Evolutionary conservation across 2,113 vertebrate species (phyloP).

Genomic region (Colinus virginianus): DNA sequence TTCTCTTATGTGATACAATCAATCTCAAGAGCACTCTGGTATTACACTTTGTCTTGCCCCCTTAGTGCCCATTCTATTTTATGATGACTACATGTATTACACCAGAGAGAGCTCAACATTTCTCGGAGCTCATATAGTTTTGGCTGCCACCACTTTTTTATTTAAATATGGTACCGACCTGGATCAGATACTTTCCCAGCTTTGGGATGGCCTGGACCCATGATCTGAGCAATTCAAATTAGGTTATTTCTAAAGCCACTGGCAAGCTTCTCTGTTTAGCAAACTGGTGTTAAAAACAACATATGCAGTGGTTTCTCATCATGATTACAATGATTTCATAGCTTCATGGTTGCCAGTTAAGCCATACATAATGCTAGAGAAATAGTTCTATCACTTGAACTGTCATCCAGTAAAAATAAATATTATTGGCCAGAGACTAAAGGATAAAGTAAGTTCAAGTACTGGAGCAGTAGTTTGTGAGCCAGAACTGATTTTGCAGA

Average conservation of each 20-base stretch:
- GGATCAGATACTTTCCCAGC: not conserved
- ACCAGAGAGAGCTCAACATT: conserved; percentile 29
- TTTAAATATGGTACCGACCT: not conserved
- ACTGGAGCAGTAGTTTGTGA: conserved; percentile 52
- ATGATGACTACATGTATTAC: not conserved
- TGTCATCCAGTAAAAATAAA: conserved; percentile 54
- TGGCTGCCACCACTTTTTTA: not conserved
- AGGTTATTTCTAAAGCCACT: not conserved
- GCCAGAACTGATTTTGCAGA: conserved; percentile 58
- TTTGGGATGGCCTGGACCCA: not conserved
- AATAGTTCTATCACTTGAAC: not conserved
- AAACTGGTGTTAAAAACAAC: not conserved
- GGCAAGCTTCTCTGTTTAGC: conserved; percentile 7
- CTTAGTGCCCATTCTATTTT: conserved; percentile 24
- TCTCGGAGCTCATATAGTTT: not conserved
- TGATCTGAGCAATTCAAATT: not conserved
- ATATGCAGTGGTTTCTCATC: not conserved
- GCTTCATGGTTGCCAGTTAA: not conserved
- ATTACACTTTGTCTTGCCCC: conserved; percentile 19
- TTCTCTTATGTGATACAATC: conserved; percentile 62
- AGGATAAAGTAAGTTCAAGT: conserved; percentile 55
- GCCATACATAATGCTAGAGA: not conserved
- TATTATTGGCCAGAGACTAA: conserved; percentile 25
- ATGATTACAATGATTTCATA: conserved; percentile 22
- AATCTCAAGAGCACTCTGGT: conserved; percentile 38